Conservation (phyloP, 2,888 invertebrate genomes). For the Euplexia lucipara region DNA sequence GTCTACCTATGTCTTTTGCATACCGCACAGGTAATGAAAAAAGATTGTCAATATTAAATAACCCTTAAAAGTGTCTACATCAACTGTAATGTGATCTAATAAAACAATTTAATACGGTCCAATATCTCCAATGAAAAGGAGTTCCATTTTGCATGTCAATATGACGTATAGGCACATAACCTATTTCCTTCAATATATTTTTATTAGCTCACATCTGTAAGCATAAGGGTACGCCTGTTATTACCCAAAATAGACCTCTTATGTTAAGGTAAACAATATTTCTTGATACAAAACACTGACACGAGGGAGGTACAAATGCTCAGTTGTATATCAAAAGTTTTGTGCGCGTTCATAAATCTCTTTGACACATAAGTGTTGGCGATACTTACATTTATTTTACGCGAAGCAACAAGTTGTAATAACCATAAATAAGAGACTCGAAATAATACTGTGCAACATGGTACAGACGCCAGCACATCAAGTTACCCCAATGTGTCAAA, state of each 20-base stretch:
- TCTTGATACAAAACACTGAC: conserved; percentile 33
- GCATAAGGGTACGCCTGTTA: conserved; percentile 1
- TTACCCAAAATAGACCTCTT: conserved; percentile 16
- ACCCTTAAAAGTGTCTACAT: not conserved
- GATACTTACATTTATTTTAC: conserved; percentile 14
- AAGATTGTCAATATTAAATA: not conserved
- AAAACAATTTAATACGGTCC: not conserved
- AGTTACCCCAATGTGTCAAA: too few relatives aligned
- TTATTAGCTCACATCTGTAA: conserved; percentile 36
- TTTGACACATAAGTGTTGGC: conserved; percentile 18
- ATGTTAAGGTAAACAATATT: conserved; percentile 34
- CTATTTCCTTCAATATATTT: conserved; percentile 18
- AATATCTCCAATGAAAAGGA: conserved; percentile 5
- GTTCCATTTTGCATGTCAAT: not conserved
- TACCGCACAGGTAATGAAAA: too few relatives aligned
- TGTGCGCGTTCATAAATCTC: conserved; percentile 19
- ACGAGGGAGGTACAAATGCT: conserved; percentile 9
- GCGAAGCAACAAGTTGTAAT: conserved; percentile 46
- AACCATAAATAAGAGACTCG: conserved; percentile 9
- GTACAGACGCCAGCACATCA: too few relatives aligned
- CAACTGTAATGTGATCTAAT: not conserved
- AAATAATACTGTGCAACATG: conserved; percentile 3
- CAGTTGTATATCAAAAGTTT: conserved; percentile 51
- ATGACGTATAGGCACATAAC: not conserved
- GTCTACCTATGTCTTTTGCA: too few relatives aligned